Base-by-base conservation (phyloP, 2,888 invertebrate genomes). In the Blastobasis adustella region DNA sequence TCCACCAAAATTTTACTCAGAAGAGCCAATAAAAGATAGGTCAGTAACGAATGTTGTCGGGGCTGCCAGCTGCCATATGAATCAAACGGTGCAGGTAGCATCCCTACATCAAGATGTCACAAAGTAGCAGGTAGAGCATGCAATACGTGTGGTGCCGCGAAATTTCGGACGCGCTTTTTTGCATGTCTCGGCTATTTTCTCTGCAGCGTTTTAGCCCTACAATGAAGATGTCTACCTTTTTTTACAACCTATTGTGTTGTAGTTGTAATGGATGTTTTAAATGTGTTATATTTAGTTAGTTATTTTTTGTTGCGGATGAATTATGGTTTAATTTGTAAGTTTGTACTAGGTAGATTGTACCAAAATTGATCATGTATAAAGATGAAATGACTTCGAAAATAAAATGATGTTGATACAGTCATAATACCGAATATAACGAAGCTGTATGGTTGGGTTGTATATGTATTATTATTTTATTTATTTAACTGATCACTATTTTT, bases 61-160 rank as follows among this genome's bases (percentile, higher is more conserved):
- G 23, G 23, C 23, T 55, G 54, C 52, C 46, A 52, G 54, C 59
- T 68, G 62, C 67, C 66, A 65, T 69, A 70, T 64, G 56, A 73
- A 68, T 65, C 61, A 71, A 9, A 45, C 6, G 46, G 45, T 40
- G 49, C 56, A 59, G 60, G 73, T 62, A 68, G 56, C 83, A 84
- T 56, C 87, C 87, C 85, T 87, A 75, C 58, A 68, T 77, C 76
- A 80, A 85, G 85, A 83, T 80, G 82, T 82, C 79, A 83, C 79
- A 83, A 83, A 83, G 78, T 85, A 86, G 85, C 86, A 86, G 85
- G 85, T 85, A 87, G 79, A 65, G 73, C 43, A 67, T 72, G 76
- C 77, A 74, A 71, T 77, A 78, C 79, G 73, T 76, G 74, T 75
- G 76, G 74, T 75, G 76, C 69, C 78, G 76, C 73, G 71, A 80